phyloP scores from a whole-genome alignment of 2,113 vertebrate genomes.

The Tenrec ecaudatus region DNA sequence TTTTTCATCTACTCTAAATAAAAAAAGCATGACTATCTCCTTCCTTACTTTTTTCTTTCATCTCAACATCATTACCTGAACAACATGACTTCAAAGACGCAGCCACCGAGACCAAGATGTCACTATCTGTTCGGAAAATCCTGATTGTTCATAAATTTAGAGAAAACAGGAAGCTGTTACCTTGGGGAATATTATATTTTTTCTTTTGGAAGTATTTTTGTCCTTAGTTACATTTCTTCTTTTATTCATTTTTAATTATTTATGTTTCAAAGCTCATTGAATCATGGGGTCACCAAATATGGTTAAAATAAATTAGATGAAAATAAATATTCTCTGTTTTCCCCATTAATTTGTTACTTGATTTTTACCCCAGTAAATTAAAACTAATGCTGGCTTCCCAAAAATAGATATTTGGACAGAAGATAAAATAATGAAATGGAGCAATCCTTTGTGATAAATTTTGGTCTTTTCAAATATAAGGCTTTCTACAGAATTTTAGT shows the following conservation, averaged over 20 bases:
- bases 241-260: slow-evolving; percentile 42
- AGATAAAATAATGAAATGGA: slow-evolving; percentile 51
- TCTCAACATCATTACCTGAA: not conserved
- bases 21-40: not conserved
- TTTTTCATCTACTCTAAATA: not conserved
- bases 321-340: slow-evolving; percentile 43
- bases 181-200: not conserved
- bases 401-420: not conserved
- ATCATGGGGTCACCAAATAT: slow-evolving; percentile 26
- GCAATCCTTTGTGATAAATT: slow-evolving; percentile 17
- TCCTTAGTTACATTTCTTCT: slow-evolving; percentile 51
- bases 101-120: not conserved
- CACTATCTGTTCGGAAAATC: not conserved
- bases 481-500: slow-evolving; percentile 28
- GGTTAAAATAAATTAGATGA: slow-evolving; percentile 21
- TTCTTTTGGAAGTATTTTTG: slow-evolving; percentile 40
- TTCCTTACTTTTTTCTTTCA: slow-evolving; percentile 15
- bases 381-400: slow-evolving; percentile 22
- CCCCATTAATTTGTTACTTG: slow-evolving; percentile 5
- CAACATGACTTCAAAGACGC: not conserved
- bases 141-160: not conserved
- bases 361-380: slow-evolving; percentile 42
- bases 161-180: not conserved
- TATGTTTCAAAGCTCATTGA: slow-evolving; percentile 32
- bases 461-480: slow-evolving; percentile 55